Evolutionary conservation across 2,797 vertebrate genomes (phyloP).

Genomic region (Syngnathus acus): DNA sequence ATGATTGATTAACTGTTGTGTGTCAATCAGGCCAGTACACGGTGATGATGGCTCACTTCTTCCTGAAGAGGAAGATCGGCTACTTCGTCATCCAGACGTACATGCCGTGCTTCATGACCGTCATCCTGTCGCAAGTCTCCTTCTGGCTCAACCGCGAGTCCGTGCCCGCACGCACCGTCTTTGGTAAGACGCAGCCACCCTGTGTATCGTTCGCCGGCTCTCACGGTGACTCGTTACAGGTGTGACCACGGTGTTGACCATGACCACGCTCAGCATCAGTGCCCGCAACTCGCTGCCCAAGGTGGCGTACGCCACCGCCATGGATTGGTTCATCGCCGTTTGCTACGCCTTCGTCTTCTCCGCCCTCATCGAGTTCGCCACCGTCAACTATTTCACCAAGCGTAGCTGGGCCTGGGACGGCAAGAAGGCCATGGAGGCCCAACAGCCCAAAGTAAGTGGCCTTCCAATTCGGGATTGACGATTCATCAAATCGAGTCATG

Average conservation of each 20-base stretch:
- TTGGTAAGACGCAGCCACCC: conserved; percentile 72
- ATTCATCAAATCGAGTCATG: background rate
- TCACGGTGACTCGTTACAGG: conserved; percentile 58
- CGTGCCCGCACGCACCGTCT: conserved; percentile 94
- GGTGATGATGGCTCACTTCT: conserved; percentile 96
- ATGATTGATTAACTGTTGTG: background rate
- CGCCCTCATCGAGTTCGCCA: conserved; percentile 93
- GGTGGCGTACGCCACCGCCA: conserved; percentile 94
- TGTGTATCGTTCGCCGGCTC: too few relatives aligned
- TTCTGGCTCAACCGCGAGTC: conserved; percentile 98
- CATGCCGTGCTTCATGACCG: conserved; percentile 98
- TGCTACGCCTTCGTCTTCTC: conserved; percentile 98
- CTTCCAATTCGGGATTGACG: background rate
- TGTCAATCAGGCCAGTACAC: conserved; percentile 84
- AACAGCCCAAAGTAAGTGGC: conserved; percentile 82
- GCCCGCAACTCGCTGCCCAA: conserved; percentile 93
- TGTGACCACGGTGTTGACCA: conserved; percentile 94
- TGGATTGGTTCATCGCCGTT: conserved; percentile 99
- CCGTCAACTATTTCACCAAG: conserved; percentile 97
- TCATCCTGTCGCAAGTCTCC: conserved; percentile 94
- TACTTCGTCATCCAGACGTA: conserved; percentile 99
- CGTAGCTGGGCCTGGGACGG: conserved; percentile 98
- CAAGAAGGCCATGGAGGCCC: conserved; percentile 90
- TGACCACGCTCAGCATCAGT: conserved; percentile 97
- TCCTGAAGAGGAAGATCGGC: conserved; percentile 96